Evolutionary conservation across 2,888 invertebrate genomes (phyloP), one percentile per base, ranked within the genome.

Genomic region (Xestia c-nigrum): DNA sequence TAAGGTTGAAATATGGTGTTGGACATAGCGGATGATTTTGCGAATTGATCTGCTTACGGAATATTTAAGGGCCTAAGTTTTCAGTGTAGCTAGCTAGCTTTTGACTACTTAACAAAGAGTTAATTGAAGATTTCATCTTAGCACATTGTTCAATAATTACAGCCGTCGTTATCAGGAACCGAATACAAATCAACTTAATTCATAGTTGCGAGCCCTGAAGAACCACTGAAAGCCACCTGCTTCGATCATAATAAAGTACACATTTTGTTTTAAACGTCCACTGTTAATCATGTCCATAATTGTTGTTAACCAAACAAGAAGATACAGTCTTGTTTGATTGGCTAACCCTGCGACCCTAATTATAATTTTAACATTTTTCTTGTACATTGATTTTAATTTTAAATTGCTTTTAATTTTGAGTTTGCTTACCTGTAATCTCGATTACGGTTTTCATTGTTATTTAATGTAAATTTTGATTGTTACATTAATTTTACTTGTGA

Each of bases 1-100:
- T 73, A 73, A 73, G 73, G 68, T 16, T 52, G 24, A 10, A 16
- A 63, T 16, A 65, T 0, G 21, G 3, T 83, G 65, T 38, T 66
- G 21, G 52, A 43, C 16, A 14, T 7, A 70, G 73, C 76, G 83
- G 46, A n/a, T 19, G 14, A 14, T 9, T 6, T 31, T 9, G 10
- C 7, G 14, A 16, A 16, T 24, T 21, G 21, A 38, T 75, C 0
- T 12, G 6, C 9, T 0, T 4, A 4, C 10, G 16, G 4, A 31
- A 19, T 19, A 59, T 19, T 9, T 19, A 59, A 31, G 9, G 16
- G 9, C 0, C 38, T 31, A 59, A 24, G 24, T 24, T 14, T 14
- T 14, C 3, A 57, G 14, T 57, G 14, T 57, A 24, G 24, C 24
- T 14, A n/a, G 24, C 6, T 1, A 57, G 24, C 5, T 1, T 57